Evolutionary conservation across 2,888 invertebrate genomes (phyloP).

Genomic region (Diploptera punctata): DNA sequence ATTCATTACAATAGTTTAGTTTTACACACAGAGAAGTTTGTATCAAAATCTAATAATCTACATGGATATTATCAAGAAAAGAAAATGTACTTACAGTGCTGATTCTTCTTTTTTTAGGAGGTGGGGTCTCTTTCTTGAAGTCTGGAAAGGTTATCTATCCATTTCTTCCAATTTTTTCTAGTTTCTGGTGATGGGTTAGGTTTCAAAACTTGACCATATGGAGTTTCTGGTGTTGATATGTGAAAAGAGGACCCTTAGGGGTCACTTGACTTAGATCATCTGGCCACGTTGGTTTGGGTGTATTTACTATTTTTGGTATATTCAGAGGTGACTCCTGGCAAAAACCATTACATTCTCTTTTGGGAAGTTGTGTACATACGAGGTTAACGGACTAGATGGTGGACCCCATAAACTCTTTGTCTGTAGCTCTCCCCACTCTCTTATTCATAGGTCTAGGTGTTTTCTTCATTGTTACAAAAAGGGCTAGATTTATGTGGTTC

Average conservation of each 20-base stretch:
- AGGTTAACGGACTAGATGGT: neutral
- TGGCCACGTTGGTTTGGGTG: conserved; percentile 19
- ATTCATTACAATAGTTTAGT: too few species aligned
- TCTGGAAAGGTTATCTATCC: conserved; percentile 60
- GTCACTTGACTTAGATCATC: conserved; percentile 46
- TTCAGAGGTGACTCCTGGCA: conserved; percentile 36
- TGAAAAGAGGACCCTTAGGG: conserved; percentile 55
- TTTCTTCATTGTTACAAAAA: too few species aligned
- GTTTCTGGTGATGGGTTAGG: conserved; percentile 60
- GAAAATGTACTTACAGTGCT: conserved; percentile 18
- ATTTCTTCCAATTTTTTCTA: conserved; percentile 59
- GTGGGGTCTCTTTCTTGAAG: conserved; percentile 45
- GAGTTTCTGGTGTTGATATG: conserved; percentile 62
- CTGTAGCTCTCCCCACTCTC: neutral
- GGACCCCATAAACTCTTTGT: neutral
- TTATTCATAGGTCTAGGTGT: neutral
- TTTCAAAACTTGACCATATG: conserved; percentile 59
- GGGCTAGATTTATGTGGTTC: too few species aligned
- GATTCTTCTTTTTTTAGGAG: conserved; percentile 12
- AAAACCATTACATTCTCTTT: conserved; percentile 13
- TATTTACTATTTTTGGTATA: conserved; percentile 7
- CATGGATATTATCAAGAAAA: too few species aligned
- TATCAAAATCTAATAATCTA: too few species aligned
- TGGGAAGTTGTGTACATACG: conserved; percentile 4
- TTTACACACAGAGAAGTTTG: too few species aligned